Conservation (phyloP, 2,797 vertebrate species). For the Tragelaphus eurycerus region DNA sequence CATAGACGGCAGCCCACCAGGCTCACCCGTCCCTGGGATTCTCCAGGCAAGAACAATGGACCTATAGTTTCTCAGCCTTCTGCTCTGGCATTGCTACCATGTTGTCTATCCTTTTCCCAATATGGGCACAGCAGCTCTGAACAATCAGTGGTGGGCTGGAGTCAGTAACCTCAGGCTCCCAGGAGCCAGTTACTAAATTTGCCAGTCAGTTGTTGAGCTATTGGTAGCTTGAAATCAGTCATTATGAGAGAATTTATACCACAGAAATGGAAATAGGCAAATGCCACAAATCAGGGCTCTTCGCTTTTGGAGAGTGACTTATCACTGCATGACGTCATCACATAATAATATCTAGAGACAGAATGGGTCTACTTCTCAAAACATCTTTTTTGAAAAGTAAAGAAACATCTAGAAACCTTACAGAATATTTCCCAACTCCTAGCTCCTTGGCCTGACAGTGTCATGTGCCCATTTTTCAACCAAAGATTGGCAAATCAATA, state of each 20-base stretch:
- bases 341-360: not conserved
- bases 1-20: too few species aligned
- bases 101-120: not conserved
- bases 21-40: too few species aligned
- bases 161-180: not conserved
- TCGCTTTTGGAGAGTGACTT: not conserved
- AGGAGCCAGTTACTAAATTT: not conserved
- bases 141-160: rapidly evolving
- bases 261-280: not conserved
- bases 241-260: not conserved
- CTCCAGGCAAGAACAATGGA: not conserved
- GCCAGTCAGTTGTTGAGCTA: not conserved
- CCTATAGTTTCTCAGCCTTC: not conserved
- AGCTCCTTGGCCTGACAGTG: not conserved
- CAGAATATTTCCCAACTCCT: not conserved
- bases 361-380: not conserved
- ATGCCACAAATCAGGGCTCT: not conserved
- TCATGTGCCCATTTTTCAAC: not conserved
- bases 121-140: not conserved
- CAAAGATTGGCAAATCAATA: not conserved
- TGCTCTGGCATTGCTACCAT: not conserved
- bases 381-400: not conserved
- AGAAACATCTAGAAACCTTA: not conserved
- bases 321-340: not conserved
- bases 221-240: not conserved